Percentiles rank a stretch among this genome's conserved stretches.
Conservation (phyloP, 2,113 vertebrate species). For the Phyllopteryx taeniolatus region DNA sequence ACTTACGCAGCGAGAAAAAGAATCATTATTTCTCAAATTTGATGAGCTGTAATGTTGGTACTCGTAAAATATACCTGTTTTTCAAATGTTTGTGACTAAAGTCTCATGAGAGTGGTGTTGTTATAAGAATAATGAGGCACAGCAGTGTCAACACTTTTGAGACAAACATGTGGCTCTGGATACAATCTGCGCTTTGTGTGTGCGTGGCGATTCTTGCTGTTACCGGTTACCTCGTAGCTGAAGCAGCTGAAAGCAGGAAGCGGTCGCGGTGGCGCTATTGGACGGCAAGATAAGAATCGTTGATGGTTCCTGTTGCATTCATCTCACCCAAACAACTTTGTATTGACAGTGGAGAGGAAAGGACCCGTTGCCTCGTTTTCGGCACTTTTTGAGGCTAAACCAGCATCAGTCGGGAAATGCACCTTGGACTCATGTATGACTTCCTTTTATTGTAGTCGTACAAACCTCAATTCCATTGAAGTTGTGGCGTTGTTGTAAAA, state of each 20-base stretch:
- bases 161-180: slow-evolving; percentile 26
- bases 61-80: too few relatives aligned
- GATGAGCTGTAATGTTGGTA: too few relatives aligned
- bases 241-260: slow-evolving; percentile 19
- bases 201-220: slow-evolving; percentile 22
- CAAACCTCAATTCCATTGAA: too few relatives aligned
- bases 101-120: neutral
- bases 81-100: too few relatives aligned
- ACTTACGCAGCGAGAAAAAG: too few relatives aligned
- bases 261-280: slow-evolving; percentile 44
- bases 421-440: slow-evolving; percentile 10
- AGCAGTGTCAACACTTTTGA: slow-evolving; percentile 28
- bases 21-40: too few relatives aligned
- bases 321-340: slow-evolving; percentile 40
- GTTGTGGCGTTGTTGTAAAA: too few relatives aligned
- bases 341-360: slow-evolving; percentile 33
- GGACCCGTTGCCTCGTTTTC: slow-evolving; percentile 31
- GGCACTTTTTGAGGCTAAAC: slow-evolving; percentile 38
- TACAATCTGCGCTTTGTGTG: slow-evolving; percentile 44
- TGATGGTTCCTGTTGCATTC: slow-evolving; percentile 60
- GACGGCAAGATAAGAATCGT: slow-evolving; percentile 56
- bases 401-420: neutral
- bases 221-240: slow-evolving; percentile 30
- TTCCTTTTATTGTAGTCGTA: neutral
- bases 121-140: slow-evolving; percentile 35